Percentiles rank a stretch among this genome's conserved stretches.
Evolutionary conservation across 2,113 vertebrate genomes (phyloP).

Genomic region (Colius striatus): DNA sequence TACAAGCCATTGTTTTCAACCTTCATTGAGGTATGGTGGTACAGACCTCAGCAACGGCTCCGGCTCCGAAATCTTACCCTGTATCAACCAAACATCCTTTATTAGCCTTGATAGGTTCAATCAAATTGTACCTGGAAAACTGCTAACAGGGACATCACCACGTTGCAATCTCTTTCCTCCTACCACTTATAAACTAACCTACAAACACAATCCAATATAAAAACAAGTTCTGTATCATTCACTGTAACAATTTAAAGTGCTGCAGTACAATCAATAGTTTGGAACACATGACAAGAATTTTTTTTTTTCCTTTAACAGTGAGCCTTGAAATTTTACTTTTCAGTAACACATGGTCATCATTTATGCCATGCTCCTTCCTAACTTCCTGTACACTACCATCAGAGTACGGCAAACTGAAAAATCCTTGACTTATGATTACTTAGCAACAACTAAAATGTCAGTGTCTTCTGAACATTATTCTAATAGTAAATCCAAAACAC

Average conservation of each 20-base stretch:
- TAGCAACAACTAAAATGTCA: no score
- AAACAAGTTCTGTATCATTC: not conserved
- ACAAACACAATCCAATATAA: not conserved
- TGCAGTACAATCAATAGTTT: not conserved
- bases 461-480: no score
- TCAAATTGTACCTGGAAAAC: not conserved
- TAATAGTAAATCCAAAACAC: no score
- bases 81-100: not conserved
- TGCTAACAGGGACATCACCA: not conserved
- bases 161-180: not conserved
- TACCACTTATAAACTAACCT: not conserved
- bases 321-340: not conserved
- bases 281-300: not conserved
- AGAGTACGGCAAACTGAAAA: no score
- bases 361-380: no score
- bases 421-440: no score
- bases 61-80: not conserved
- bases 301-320: not conserved
- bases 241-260: not conserved
- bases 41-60: not conserved
- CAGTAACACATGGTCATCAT: not conserved
- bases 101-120: not conserved
- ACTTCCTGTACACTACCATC: no score
- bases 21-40: not conserved
- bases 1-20: not conserved